These are phyloP conservation scores for Glareola pratincola DNA, from an alignment of 2,113 vertebrate species.

Conservation along the genomic window DNA sequence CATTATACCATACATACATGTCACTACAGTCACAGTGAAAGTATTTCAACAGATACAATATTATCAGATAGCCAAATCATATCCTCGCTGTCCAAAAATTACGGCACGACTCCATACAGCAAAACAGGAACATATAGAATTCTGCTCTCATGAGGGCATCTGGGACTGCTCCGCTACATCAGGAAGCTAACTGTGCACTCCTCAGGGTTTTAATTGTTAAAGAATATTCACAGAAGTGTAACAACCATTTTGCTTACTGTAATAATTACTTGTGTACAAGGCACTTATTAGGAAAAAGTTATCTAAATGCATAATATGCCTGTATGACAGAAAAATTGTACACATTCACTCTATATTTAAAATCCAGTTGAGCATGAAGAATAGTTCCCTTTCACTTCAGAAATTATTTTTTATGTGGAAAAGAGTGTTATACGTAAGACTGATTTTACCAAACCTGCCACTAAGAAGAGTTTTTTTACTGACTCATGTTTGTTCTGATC, in stretches of 20 bases:
- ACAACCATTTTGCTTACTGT: not conserved
- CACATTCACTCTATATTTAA: not conserved
- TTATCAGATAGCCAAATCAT: constrained; percentile 17
- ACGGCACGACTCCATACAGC: not conserved
- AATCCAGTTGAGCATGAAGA: not conserved
- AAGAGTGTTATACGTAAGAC: not conserved
- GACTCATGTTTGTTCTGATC: not conserved
- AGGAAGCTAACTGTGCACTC: constrained; percentile 5
- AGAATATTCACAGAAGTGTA: not conserved
- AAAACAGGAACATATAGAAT: constrained; percentile 51
- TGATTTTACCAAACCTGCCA: not conserved
- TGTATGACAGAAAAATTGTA: not conserved
- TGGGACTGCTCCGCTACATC: not conserved
- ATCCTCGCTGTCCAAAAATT: constrained; percentile 51
- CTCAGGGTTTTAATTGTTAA: not conserved
- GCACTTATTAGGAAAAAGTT: not conserved
- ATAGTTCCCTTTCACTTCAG: not conserved
- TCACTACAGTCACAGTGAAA: not conserved
- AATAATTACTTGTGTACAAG: not conserved
- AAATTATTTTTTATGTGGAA: not conserved
- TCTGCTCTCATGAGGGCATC: not conserved
- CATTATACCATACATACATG: not conserved
- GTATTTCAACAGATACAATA: not conserved
- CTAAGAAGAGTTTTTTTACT: not conserved
- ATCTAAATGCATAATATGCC: not conserved